Base-by-base conservation (phyloP, 2,888 invertebrate species). In the Phrixothrix hirtus region DNA sequence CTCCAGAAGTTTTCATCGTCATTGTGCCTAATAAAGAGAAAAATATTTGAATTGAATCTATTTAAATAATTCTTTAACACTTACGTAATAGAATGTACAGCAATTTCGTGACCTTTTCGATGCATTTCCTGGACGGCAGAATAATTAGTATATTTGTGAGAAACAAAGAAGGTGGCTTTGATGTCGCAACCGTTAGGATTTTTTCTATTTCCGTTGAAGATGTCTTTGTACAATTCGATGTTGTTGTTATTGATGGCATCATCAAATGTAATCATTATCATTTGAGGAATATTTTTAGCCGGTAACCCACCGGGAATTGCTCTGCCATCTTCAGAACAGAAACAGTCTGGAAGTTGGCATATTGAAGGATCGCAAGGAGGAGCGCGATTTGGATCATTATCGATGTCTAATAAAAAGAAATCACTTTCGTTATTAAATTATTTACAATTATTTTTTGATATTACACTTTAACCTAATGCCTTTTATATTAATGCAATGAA, bases 241-340 rank as follows among this genome's bases (percentile, higher is more conserved):
- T 95, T 95, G 78, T 95, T 93, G 77, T 93, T 93, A 76, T 95
- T 95, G 76, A 95, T 92, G 69, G 94, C 94, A 69, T 94, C 94
- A 71, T 95, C 94, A 73, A 95, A 95, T 39, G 94, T 94, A 71
- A 95, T 89, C 49, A 92, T 93, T 70, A 95, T 87, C 94, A 94
- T 94, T 79, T 94, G 93, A 2, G 94, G 94, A 0, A 94, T 91
- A 68, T 92, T 91, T 77, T 85, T 89, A 56, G 85, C 74, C 9
- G 90, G 91, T 37, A 92, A 77, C 70, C 92, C 91, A 9, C 91
- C 91, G 56, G 93, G 93, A 63, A 92, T 88, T 31, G 83, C 80
- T 26, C 93, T 93, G 59, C 93, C 93, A 70, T 93, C 93, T 74
- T 93, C 92, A 6, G 93, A 93, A 72, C 94, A 95, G 87, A 93